Evolutionary conservation across 2,797 vertebrate genomes (phyloP).

Genomic region (Remorina albescens): DNA sequence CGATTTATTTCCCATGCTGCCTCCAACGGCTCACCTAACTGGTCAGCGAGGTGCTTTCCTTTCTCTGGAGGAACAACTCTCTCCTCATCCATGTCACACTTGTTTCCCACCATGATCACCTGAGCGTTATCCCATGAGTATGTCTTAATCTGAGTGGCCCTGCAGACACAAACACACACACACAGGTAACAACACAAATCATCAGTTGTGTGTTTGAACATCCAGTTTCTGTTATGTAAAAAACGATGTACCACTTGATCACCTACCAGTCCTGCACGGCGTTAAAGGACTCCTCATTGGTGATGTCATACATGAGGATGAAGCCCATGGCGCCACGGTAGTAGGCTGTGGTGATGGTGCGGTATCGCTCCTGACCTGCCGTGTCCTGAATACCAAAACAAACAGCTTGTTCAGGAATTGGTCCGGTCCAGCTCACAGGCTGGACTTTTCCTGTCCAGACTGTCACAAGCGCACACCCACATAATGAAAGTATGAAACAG

Average conservation of each 20-base stretch:
- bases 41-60: slow-evolving; percentile 93
- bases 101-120: slow-evolving; percentile 97
- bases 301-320: slow-evolving; percentile 99
- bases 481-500: no score
- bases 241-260: no score
- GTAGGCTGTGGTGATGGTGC: slow-evolving; percentile 98
- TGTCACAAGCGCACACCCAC: no score
- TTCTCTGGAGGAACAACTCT: slow-evolving; percentile 92
- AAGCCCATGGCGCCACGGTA: slow-evolving; percentile 99
- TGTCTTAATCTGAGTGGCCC: slow-evolving; percentile 99
- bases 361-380: slow-evolving; percentile 96
- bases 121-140: slow-evolving; percentile 99
- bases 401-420: no score
- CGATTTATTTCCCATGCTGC: no score
- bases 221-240: background rate
- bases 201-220: slow-evolving; percentile 50
- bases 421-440: no score
- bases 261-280: slow-evolving; percentile 98
- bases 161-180: slow-evolving; percentile 64
- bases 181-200: background rate
- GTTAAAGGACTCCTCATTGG: slow-evolving; percentile 97
- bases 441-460: no score
- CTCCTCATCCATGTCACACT: slow-evolving; percentile 97
- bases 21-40: slow-evolving; percentile 86
- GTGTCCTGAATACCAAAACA: slow-evolving; percentile 93